Base-by-base conservation (phyloP, 2,113 vertebrate species). In the Rhagologus leucostigma region DNA sequence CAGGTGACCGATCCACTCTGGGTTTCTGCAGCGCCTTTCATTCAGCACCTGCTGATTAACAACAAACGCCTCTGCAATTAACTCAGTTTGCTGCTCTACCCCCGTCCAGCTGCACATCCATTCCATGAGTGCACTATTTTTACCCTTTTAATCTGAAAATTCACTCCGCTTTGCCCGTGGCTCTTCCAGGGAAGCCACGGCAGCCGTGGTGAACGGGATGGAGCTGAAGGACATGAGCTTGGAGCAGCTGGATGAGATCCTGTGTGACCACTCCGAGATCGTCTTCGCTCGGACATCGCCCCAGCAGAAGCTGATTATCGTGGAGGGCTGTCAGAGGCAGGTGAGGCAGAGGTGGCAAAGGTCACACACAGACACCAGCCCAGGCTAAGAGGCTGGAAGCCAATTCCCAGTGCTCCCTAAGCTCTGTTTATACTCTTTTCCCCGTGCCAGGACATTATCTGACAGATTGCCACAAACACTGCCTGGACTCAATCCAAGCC, bases 241-340 rank as follows among this genome's bases (percentile, higher is more conserved):
- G 1, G 94, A 98, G 89, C 95, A 98, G 73, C 92, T 98, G 84
- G 98, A 98, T 4, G 97, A 98, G 7, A 91, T 98, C 89, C 37
- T 98, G 71, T 16, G 87, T 13, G 89, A 96, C 74, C 98, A 98
- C 67, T 64, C 98, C 0, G 98, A 98, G 92, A 98, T 98, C 1
- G 98, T 98, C 55, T 98, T 98, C 44, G 98, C 98, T 14, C 97
- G 98, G 33, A 98, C 98, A 0, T 98, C 98, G 0, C 98, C 98
- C 12, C 98, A 98, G 39, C 98, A 98, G 91, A 98, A 98, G 67
- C 90, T 98, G 60, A 97, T 98, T 32, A 98, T 98, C 3, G 98
- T 98, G 37, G 98, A 98, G 68, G 98, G 98, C 76, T 98, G 98
- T 35, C 98, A 98, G 87, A 97, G 98, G 74, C 98, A 98, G 98